Percentiles rank a stretch among this genome's conserved stretches.
Conservation (phyloP, 1,140 invertebrate genomes). For the Drosophila equinoxialis region DNA sequence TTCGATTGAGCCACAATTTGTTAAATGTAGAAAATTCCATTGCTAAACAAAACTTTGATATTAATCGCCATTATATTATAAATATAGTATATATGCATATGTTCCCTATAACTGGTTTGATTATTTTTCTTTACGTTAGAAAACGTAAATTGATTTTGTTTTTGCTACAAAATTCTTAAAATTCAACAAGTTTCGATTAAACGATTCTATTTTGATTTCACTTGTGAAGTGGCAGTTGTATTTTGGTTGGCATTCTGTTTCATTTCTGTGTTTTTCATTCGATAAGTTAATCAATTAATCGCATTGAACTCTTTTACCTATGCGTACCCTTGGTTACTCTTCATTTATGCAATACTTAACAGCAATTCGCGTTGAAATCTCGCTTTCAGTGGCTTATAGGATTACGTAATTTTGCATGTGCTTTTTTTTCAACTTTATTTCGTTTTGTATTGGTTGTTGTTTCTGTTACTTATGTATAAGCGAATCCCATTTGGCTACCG, state of each 20-base stretch:
- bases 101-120: too few relatives aligned
- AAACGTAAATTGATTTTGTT: too few relatives aligned
- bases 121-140: too few relatives aligned
- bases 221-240: background rate
- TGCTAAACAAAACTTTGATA: too few relatives aligned
- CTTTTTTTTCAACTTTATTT: background rate
- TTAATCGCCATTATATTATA: too few relatives aligned
- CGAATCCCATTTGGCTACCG: constrained; percentile 27
- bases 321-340: background rate
- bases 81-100: too few relatives aligned
- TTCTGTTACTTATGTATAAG: constrained; percentile 24
- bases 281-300: constrained; percentile 52
- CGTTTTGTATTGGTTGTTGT: background rate
- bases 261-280: constrained; percentile 14
- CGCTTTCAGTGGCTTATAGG: constrained; percentile 21
- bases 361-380: constrained; percentile 19
- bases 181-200: too few relatives aligned
- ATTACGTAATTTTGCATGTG: constrained; percentile 10
- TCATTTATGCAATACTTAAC: constrained; percentile 21
- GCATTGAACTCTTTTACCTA: constrained; percentile 32
- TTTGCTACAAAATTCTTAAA: too few relatives aligned
- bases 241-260: too few relatives aligned
- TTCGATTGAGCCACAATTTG: too few relatives aligned
- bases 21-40: too few relatives aligned
- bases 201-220: background rate